phyloP scores from a whole-genome alignment of 2,797 vertebrate genomes.

The Sebastolobus altivelis region DNA sequence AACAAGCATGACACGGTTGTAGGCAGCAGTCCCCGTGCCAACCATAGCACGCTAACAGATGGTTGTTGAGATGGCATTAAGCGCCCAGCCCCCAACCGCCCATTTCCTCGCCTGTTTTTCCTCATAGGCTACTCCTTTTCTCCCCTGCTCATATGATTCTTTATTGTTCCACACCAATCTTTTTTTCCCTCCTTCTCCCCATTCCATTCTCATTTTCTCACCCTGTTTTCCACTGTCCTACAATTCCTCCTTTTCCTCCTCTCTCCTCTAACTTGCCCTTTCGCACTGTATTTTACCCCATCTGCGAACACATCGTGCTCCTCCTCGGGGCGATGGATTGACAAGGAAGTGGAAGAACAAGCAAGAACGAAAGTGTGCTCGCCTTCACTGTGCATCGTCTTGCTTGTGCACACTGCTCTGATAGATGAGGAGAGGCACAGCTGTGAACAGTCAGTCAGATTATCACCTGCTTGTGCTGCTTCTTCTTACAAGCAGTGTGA shows the following conservation, averaged over 20 bases:
- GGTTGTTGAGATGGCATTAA: conserved; percentile 71
- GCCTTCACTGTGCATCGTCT: background rate
- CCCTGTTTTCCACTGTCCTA: background rate
- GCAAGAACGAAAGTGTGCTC: background rate
- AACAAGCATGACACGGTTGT: conserved; percentile 68
- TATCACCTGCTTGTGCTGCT: conserved; percentile 62
- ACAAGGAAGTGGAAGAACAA: conserved; percentile 33
- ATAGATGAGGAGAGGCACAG: conserved; percentile 50
- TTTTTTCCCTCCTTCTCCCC: background rate
- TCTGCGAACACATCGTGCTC: conserved; percentile 37
- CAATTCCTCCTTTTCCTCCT: conserved; percentile 7
- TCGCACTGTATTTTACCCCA: conserved; percentile 35
- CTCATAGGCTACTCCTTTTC: conserved; percentile 36
- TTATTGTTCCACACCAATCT: conserved; percentile 25
- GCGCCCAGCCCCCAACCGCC: conserved; percentile 43
- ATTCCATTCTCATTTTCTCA: conserved; percentile 12
- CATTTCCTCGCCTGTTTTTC: conserved; percentile 34
- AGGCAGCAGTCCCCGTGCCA: conserved; percentile 71
- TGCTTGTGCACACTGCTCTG: conserved; percentile 31
- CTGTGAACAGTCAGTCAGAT: conserved; percentile 66
- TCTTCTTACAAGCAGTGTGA: conserved; percentile 48
- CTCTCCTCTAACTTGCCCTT: conserved; percentile 28
- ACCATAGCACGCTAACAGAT: conserved; percentile 74
- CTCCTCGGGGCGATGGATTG: conserved; percentile 42
- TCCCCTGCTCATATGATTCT: conserved; percentile 27